A percentile compares a stretch with the other conserved stretches of the same genome.
These are phyloP conservation scores for Pseudomugil tenellus DNA, from an alignment of 2,797 vertebrate species.

Conservation along the genomic window DNA sequence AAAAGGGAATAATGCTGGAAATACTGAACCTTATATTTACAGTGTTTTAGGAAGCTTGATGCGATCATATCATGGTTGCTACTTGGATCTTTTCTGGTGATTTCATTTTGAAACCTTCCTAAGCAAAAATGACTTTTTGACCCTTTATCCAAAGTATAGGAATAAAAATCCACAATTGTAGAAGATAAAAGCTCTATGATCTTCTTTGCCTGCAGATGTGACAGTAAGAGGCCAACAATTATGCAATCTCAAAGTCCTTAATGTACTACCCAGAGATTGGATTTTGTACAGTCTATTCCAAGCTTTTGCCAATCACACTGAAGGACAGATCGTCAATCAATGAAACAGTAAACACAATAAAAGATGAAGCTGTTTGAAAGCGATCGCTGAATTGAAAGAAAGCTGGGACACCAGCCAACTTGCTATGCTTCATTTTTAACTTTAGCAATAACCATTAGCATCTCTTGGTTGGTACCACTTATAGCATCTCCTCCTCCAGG, in stretches of 20 bases:
- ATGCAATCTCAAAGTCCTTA: constrained; percentile 4
- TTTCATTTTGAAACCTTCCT: neutral
- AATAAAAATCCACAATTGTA: no score
- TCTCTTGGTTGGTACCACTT: neutral
- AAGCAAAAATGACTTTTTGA: neutral
- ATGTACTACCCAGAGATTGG: neutral
- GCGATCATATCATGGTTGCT: neutral
- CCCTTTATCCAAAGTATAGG: no score
- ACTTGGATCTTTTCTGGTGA: neutral
- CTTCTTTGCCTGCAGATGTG: neutral
- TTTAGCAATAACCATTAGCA: neutral
- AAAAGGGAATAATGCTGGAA: neutral
- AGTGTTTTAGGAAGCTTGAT: neutral
- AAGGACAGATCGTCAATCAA: neutral
- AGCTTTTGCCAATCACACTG: constrained; percentile 3
- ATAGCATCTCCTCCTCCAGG: neutral
- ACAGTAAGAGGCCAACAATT: no score
- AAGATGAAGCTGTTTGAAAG: constrained; percentile 5
- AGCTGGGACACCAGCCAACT: constrained; percentile 3
- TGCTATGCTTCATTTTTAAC: constrained; percentile 11
- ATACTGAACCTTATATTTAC: neutral
- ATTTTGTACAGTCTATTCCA: neutral
- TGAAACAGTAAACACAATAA: constrained; percentile 7
- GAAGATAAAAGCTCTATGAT: neutral
- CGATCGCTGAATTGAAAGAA: neutral